A percentile compares a stretch with the other conserved stretches of the same genome.
phyloP scores from a whole-genome alignment of 2,113 vertebrate genomes.

The Leptodactylus fuscus region DNA sequence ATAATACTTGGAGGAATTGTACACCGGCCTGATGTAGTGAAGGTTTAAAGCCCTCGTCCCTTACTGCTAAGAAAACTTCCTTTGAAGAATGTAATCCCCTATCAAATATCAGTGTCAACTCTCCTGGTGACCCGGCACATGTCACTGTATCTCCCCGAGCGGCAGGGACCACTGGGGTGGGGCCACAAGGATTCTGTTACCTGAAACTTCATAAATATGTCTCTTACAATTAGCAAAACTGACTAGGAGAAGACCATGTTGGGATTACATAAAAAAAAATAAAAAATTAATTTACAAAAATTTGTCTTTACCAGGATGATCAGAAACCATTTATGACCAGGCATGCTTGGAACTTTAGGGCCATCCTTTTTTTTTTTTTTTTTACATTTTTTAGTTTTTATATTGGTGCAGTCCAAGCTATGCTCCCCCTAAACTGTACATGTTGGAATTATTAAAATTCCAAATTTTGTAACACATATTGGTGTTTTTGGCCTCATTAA shows the following conservation, averaged over 20 bases:
- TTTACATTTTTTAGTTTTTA: too few relatives aligned
- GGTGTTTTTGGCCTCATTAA: too few relatives aligned
- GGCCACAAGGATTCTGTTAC: conserved; percentile 19
- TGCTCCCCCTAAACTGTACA: too few relatives aligned
- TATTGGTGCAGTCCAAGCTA: too few relatives aligned
- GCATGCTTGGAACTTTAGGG: too few relatives aligned
- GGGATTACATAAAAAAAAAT: too few relatives aligned
- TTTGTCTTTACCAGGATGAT: too few relatives aligned
- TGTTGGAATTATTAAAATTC: too few relatives aligned
- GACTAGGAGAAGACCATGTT: neutral
- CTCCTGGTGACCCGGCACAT: conserved; percentile 37
- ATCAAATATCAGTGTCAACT: conserved; percentile 52
- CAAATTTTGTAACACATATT: too few relatives aligned
- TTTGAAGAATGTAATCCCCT: conserved; percentile 49
- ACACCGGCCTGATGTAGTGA: neutral
- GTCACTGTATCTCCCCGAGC: conserved; percentile 38
- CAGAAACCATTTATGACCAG: too few relatives aligned
- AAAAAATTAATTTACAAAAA: too few relatives aligned
- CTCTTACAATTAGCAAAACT: conserved; percentile 18
- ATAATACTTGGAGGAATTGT: conserved; percentile 36
- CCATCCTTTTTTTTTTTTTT: too few relatives aligned
- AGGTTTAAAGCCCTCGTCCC: conserved; percentile 34
- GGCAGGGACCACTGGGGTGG: conserved; percentile 18
- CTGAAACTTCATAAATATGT: neutral
- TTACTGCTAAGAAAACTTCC: conserved; percentile 39